Evolutionary conservation across 2,113 vertebrate species (phyloP).

Genomic region (Tetraodon nigroviridis): DNA sequence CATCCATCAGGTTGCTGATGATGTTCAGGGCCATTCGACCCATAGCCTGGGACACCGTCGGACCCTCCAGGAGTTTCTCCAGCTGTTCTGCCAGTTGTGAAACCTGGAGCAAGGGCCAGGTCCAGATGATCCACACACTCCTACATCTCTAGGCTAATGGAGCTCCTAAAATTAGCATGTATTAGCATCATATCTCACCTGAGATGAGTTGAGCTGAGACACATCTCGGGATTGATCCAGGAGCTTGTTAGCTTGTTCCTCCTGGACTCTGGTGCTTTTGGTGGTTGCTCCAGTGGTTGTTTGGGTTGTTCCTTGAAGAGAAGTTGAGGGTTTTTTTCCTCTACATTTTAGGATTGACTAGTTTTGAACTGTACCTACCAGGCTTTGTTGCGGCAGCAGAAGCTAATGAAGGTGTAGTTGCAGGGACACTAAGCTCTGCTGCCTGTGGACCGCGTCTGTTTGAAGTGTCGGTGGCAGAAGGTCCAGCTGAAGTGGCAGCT

Average conservation of each 20-base stretch:
- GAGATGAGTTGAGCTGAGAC: conserved; percentile 54
- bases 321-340: no score
- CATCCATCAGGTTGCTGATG: conserved; percentile 78
- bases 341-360: no score
- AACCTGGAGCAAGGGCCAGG: conserved; percentile 54
- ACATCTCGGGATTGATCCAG: conserved; percentile 44
- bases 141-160: no score
- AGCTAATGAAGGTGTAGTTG: no score
- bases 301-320: no score
- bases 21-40: conserved; percentile 61
- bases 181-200: conserved; percentile 42
- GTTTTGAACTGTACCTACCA: no score
- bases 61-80: conserved; percentile 72
- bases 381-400: no score
- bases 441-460: conserved; percentile 3
- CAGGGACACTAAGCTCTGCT: no score
- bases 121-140: not conserved
- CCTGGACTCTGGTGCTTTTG: conserved; percentile 1
- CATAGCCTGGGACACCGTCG: conserved; percentile 56
- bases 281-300: not conserved
- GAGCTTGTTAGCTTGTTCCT: conserved; percentile 36
- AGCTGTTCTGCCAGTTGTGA: conserved; percentile 70
- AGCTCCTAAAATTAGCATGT: no score
- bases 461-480: not conserved
- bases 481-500: not conserved